phyloP scores from a whole-genome alignment of 1,140 invertebrate genomes.

The Chironomus striatipennis region DNA sequence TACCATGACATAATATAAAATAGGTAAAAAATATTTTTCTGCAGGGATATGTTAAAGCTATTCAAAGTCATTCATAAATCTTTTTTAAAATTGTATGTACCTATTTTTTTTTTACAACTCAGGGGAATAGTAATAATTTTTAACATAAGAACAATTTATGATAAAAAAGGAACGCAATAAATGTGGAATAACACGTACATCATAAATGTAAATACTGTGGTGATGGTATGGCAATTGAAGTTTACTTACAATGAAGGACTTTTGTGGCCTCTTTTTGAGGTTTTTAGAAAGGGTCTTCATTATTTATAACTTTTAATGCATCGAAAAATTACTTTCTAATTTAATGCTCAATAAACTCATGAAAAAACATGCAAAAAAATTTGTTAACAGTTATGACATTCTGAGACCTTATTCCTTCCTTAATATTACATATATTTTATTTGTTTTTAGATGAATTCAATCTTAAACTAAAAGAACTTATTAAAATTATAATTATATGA shows the following conservation, averaged over 20 bases:
- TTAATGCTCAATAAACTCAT: too few relatives aligned
- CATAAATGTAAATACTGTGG: conserved; percentile 3
- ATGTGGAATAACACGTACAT: background rate
- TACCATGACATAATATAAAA: too few relatives aligned
- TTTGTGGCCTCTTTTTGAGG: background rate
- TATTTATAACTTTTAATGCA: too few relatives aligned
- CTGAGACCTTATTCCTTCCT: too few relatives aligned
- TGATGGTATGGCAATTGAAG: background rate
- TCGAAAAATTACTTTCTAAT: too few relatives aligned
- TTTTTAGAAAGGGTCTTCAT: too few relatives aligned
- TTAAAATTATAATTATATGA: too few relatives aligned
- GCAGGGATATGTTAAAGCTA: background rate
- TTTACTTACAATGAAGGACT: background rate
- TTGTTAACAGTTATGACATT: too few relatives aligned
- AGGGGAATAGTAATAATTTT: background rate
- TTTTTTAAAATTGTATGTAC: background rate
- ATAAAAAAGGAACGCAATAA: background rate
- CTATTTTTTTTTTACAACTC: background rate
- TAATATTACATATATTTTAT: too few relatives aligned
- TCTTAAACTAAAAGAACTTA: too few relatives aligned
- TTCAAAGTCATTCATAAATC: background rate
- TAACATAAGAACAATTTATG: background rate
- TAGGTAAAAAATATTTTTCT: background rate
- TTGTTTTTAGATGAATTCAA: too few relatives aligned
- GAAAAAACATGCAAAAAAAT: too few relatives aligned